Conservation (phyloP, 2,888 invertebrate species). For the Pristionchus mayeri region DNA sequence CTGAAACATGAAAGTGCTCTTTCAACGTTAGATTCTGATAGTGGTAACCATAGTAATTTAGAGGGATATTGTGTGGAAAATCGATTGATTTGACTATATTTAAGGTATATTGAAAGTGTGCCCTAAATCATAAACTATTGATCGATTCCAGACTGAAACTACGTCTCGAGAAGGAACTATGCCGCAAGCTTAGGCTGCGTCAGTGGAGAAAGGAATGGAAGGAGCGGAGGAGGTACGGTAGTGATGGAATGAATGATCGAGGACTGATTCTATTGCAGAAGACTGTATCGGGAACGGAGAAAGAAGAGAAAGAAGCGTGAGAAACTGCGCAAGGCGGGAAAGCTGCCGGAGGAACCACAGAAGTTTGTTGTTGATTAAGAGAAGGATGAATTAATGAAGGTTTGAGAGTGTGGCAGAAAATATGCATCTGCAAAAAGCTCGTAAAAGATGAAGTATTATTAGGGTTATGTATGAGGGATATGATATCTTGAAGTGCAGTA, state of each 20-base stretch:
- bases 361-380: neutral
- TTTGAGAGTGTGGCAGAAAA: neutral
- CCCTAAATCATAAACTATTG: no score
- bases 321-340: conserved; percentile 21
- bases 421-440: neutral
- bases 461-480: neutral
- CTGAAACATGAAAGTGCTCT: no score
- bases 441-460: no score
- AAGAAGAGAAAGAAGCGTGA: conserved; percentile 25
- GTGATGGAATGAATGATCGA: neutral
- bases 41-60: neutral
- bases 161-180: conserved; percentile 24
- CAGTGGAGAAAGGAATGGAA: conserved; percentile 35
- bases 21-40: no score
- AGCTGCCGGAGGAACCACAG: neutral
- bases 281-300: neutral
- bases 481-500: no score
- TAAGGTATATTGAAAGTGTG: neutral
- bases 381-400: neutral
- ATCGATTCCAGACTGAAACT: conserved; percentile 24
- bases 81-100: neutral
- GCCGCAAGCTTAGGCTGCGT: conserved; percentile 21
- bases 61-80: neutral
- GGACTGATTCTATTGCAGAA: neutral
- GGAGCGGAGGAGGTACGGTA: conserved; percentile 37